phyloP scores from a whole-genome alignment of 2,113 vertebrate genomes.

The Hemiscyllium ocellatum region DNA sequence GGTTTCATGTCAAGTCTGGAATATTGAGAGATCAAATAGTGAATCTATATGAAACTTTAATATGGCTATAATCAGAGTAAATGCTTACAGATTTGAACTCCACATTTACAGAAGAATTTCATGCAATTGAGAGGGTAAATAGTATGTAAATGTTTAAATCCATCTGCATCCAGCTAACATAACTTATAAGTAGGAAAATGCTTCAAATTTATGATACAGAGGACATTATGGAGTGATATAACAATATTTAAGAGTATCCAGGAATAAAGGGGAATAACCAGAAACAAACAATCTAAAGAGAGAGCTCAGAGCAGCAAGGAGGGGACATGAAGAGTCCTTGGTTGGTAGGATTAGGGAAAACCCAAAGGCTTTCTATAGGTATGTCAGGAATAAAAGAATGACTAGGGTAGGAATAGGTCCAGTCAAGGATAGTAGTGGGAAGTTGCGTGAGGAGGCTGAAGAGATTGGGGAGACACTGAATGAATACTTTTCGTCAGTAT shows the following conservation, averaged over 20 bases:
- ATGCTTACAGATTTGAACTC: neutral
- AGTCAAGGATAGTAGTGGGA: no score
- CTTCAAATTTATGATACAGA: neutral
- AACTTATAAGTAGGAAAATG: neutral
- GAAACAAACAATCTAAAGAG: no score
- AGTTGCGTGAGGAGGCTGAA: no score
- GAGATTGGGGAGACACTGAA: no score
- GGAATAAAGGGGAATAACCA: neutral
- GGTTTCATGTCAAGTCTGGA: no score
- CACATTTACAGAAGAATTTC: neutral
- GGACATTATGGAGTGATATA: neutral
- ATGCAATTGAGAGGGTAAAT: neutral
- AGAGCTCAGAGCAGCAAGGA: no score
- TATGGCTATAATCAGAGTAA: neutral
- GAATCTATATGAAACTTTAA: neutral
- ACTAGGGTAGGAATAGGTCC: no score
- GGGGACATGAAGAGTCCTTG: no score
- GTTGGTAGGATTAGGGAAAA: no score
- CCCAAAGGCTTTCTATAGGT: no score
- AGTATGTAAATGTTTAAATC: neutral
- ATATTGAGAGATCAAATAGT: neutral
- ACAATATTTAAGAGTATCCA: neutral
- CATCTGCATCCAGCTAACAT: neutral
- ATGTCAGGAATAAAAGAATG: no score
- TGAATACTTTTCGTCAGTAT: no score